A percentile compares a stretch with the other conserved stretches of the same genome.
These are phyloP conservation scores for Gryllus bimaculatus DNA, from an alignment of 1,140 invertebrate species.

Conservation along the genomic window DNA sequence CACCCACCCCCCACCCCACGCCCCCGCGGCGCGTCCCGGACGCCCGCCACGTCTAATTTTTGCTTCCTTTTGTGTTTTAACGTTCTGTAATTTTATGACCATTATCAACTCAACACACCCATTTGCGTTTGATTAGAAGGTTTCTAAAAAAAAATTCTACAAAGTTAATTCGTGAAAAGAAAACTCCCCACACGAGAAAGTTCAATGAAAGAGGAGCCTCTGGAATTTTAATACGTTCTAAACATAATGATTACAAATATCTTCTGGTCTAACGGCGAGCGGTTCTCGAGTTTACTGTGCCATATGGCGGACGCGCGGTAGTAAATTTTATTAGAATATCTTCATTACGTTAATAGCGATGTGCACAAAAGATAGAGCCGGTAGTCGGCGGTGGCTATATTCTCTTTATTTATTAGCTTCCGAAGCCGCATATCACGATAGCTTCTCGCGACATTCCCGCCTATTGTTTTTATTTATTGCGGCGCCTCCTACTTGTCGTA, in stretches of 20 bases:
- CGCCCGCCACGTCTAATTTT: background rate
- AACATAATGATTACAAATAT: background rate
- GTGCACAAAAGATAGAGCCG: background rate
- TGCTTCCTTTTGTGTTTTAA: background rate
- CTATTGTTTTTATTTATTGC: background rate
- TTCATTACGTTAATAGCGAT: background rate
- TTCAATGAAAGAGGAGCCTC: too few species aligned
- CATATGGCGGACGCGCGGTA: background rate
- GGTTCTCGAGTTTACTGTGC: background rate
- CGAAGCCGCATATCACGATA: background rate
- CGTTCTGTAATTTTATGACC: background rate
- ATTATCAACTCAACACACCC: background rate
- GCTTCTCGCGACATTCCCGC: background rate
- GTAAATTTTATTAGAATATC: background rate
- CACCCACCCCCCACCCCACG: background rate
- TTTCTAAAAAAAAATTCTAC: background rate
- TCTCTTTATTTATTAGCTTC: background rate
- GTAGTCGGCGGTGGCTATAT: background rate
- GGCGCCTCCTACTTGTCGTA: background rate
- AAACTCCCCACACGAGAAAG: too few species aligned
- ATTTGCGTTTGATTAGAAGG: constrained; percentile 1
- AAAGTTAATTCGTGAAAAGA: too few species aligned
- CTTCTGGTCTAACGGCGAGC: background rate
- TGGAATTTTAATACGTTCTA: background rate
- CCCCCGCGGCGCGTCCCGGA: background rate